Percentiles rank a stretch among this genome's conserved stretches.
These are phyloP conservation scores for Danaus chrysippus DNA, from an alignment of 2,888 invertebrate species.

Conservation along the genomic window DNA sequence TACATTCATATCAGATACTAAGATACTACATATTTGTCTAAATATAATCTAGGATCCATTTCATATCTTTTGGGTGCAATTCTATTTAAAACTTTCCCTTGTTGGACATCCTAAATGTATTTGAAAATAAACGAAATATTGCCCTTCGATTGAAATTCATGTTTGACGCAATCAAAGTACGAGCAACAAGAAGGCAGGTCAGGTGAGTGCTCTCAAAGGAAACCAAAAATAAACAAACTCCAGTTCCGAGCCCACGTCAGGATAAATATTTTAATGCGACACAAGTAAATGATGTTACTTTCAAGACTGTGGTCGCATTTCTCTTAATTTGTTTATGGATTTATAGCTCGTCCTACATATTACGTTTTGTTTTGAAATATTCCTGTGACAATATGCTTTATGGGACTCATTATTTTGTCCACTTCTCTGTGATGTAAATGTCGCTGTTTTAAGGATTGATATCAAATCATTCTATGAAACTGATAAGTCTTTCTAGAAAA, in stretches of 20 bases:
- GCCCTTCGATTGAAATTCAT: too few species aligned
- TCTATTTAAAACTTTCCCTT: too few species aligned
- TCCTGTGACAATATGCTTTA: not conserved
- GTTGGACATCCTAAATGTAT: too few species aligned
- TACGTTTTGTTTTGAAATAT: conserved; percentile 13
- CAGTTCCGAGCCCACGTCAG: conserved; percentile 20
- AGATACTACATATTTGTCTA: too few species aligned
- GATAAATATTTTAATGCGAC: conserved; percentile 37
- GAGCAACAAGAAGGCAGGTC: not conserved
- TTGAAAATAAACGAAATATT: too few species aligned
- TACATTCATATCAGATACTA: too few species aligned
- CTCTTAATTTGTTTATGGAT: conserved; percentile 46
- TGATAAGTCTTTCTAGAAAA: not conserved
- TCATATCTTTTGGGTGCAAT: too few species aligned
- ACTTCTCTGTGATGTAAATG: not conserved
- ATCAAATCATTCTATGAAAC: not conserved
- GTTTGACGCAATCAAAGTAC: too few species aligned
- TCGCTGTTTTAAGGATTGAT: too few species aligned
- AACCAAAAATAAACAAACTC: conserved; percentile 22
- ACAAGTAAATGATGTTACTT: conserved; percentile 36
- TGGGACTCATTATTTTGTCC: not conserved
- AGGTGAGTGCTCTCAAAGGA: conserved; percentile 26
- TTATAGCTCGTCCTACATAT: conserved; percentile 42
- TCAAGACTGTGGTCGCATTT: conserved; percentile 39
- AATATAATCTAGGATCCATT: too few species aligned